Evolutionary conservation across 2,113 vertebrate species (phyloP), one percentile per base, ranked within the genome.

Genomic region (Sinosuthora webbiana): DNA sequence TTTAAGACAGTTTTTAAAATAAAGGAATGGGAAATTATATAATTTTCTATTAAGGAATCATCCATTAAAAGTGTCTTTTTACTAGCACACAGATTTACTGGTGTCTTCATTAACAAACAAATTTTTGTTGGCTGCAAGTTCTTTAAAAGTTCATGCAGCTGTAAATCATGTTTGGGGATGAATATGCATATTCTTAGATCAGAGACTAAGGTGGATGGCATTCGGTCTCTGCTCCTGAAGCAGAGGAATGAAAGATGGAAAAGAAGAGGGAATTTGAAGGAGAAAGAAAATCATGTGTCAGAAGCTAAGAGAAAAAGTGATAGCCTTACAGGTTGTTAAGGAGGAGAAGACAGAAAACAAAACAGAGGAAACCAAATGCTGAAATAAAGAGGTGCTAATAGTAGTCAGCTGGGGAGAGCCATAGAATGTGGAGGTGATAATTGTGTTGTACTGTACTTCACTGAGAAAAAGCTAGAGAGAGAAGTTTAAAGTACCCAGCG

Each of bases 371-470:
- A 95, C 53, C 57, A 80, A 90, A 91, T 89, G 76, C 52, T 65
- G 53, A 92, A 97, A 92, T 96, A 83, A 94, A 74, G 87, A 95
- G 55, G 94, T 94, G 93, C 84, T 97, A 93, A 96, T 94, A 91
- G 86, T 80, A 97, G 78, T 96, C 87, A 90, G 87, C 87, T 96
- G 94, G 87, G 83, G 60, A 83, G 68, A 88, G 53, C 27, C 71
- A 27, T 31, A 87, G 88, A 92, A 91, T 1, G 1, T 30, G 27
- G 69, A 94, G 75, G 87, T 96, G 94, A 88, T 95, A 96, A 95
- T 95, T 96, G 67, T 63, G 37, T 84, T 84, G 67, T 80, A 33
- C 68, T 81, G 41, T 91, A 80, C 33, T 81, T 89, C 74, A 63
- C 83, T 95, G 74, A 91, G 81, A 78, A 83, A 57, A 88, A 94